A percentile compares a stretch with the other conserved stretches of the same genome.
These are phyloP conservation scores for Cheirogaleus medius DNA, from an alignment of 2,113 vertebrate species.

Conservation along the genomic window DNA sequence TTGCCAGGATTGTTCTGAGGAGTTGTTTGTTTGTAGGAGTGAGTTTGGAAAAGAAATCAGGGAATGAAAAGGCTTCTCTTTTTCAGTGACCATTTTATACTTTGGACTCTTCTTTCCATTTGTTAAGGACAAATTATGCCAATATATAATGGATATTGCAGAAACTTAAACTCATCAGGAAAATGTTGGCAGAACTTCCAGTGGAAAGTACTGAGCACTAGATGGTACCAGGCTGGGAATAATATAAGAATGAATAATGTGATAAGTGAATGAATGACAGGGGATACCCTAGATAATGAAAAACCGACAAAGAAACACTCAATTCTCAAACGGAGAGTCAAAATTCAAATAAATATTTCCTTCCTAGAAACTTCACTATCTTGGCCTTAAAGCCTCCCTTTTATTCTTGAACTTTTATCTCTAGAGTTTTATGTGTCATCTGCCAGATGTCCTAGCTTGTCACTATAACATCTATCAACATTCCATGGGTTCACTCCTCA, in stretches of 20 bases:
- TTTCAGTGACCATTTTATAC: background rate
- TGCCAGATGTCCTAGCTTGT: background rate
- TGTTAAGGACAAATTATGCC: constrained; percentile 43
- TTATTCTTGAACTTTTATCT: background rate
- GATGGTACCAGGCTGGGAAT: background rate
- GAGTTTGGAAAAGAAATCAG: constrained; percentile 43
- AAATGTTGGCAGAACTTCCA: background rate
- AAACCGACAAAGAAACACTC: background rate
- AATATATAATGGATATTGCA: background rate
- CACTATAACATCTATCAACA: background rate
- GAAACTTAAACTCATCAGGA: background rate
- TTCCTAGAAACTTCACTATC: background rate
- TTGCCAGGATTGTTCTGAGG: constrained; percentile 25
- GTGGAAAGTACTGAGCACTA: background rate
- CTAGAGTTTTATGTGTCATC: background rate
- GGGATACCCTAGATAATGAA: background rate
- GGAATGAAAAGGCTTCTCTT: background rate
- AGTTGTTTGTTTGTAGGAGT: constrained; percentile 28
- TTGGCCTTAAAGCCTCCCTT: background rate
- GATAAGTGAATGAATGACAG: background rate
- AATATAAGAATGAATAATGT: background rate
- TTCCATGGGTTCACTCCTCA: background rate
- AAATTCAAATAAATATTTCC: constrained; percentile 21
- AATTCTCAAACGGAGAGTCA: background rate
- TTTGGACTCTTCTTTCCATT: background rate